phyloP scores from a whole-genome alignment of 2,797 vertebrate genomes.

The Eidolon dupreanum region DNA sequence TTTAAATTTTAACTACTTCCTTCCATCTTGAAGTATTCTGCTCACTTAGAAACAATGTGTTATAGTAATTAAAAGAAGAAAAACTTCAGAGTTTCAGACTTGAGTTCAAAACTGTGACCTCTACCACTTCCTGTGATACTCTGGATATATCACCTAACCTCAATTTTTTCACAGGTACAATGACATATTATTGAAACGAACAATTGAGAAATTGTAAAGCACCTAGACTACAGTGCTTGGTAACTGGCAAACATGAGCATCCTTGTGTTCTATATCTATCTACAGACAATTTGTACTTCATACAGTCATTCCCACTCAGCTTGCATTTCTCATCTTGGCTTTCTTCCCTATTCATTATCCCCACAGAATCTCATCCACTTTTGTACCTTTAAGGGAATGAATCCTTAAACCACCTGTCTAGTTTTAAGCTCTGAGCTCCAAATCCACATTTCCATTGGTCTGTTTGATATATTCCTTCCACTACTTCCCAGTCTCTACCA shows the following conservation, averaged over 20 bases:
- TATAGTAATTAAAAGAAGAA: background rate
- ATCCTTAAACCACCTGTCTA: background rate
- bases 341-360: background rate
- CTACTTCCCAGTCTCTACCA: background rate
- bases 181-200: background rate
- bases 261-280: background rate
- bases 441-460: background rate
- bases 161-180: background rate
- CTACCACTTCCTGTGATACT: background rate
- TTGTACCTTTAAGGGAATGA: background rate
- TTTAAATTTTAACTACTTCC: background rate
- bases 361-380: background rate
- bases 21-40: background rate
- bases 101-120: background rate
- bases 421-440: background rate
- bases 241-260: background rate
- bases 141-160: background rate
- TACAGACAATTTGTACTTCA: background rate
- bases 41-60: conserved; percentile 36
- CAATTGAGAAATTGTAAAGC: background rate
- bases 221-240: background rate
- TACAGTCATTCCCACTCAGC: background rate
- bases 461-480: background rate
- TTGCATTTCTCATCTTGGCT: background rate
- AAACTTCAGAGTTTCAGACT: background rate